phyloP scores from a whole-genome alignment of 2,888 invertebrate genomes.

The Galeruca laticollis region DNA sequence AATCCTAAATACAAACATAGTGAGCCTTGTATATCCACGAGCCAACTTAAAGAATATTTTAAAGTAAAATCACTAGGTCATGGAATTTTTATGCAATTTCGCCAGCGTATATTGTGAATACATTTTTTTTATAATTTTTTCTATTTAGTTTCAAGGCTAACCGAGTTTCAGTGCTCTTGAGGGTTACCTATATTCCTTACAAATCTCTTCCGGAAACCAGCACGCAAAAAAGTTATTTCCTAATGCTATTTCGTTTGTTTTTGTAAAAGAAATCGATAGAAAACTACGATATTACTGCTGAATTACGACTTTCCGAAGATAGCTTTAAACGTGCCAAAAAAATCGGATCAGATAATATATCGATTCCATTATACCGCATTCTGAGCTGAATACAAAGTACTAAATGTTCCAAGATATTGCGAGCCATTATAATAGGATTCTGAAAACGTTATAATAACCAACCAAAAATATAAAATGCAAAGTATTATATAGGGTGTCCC shows the following conservation, averaged over 20 bases:
- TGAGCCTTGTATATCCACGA: too few relatives aligned
- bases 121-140: too few relatives aligned
- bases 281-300: slow-evolving; percentile 30
- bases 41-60: too few relatives aligned
- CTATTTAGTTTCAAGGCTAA: neutral
- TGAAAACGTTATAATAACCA: too few relatives aligned
- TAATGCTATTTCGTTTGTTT: slow-evolving; percentile 45
- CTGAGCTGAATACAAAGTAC: neutral
- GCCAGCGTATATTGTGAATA: neutral
- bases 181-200: slow-evolving; percentile 45
- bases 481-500: too few relatives aligned
- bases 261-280: slow-evolving; percentile 38
- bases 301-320: slow-evolving; percentile 30
- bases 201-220: slow-evolving; percentile 48
- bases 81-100: neutral
- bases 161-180: slow-evolving; percentile 34
- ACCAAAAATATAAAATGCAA: too few relatives aligned
- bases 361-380: neutral
- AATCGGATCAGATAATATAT: slow-evolving; percentile 16
- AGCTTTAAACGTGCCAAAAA: slow-evolving; percentile 15
- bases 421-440: too few relatives aligned
- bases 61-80: too few relatives aligned
- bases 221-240: slow-evolving; percentile 50
- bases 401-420: too few relatives aligned
- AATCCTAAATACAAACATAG: too few relatives aligned